Percentiles rank a stretch among this genome's conserved stretches.
Evolutionary conservation across 2,888 invertebrate genomes (phyloP).

Genomic region (Lithophane leautieri): DNA sequence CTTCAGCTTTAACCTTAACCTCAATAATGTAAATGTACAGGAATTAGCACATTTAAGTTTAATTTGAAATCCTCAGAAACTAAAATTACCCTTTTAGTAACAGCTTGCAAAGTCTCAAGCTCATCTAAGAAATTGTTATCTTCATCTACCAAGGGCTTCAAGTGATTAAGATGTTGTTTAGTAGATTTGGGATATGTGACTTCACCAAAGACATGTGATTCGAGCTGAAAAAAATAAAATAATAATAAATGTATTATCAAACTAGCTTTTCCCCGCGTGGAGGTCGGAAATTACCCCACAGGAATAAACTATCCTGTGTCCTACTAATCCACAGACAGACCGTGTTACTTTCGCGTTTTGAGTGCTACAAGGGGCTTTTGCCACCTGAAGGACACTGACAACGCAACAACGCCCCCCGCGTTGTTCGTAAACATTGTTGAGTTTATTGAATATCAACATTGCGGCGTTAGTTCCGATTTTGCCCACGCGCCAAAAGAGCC

Average conservation of each 20-base stretch:
- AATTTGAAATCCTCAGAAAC: neutral
- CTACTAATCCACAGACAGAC: neutral
- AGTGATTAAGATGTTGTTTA: constrained; percentile 76
- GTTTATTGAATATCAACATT: neutral
- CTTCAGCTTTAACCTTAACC: neutral
- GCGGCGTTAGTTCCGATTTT: neutral
- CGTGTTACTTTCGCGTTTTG: neutral
- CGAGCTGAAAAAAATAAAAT: constrained; percentile 74
- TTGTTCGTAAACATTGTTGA: neutral
- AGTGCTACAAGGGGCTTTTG: neutral
- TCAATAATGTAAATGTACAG: neutral
- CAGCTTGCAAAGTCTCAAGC: constrained; percentile 90
- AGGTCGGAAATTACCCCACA: neutral
- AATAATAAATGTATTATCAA: neutral
- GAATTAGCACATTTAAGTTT: neutral
- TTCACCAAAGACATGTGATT: constrained; percentile 79
- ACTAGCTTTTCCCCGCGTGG: neutral
- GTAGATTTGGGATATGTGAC: constrained; percentile 75
- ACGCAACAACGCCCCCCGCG: neutral
- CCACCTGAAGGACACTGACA: neutral
- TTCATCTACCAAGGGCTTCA: constrained; percentile 88
- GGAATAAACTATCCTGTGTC: neutral
- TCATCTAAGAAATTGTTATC: constrained; percentile 92
- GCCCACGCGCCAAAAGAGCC: no score
- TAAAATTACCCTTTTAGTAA: constrained; percentile 87